A percentile compares a stretch with the other conserved stretches of the same genome.
Conservation (phyloP, 2,113 vertebrate genomes). For the Gopherus flavomarginatus region DNA sequence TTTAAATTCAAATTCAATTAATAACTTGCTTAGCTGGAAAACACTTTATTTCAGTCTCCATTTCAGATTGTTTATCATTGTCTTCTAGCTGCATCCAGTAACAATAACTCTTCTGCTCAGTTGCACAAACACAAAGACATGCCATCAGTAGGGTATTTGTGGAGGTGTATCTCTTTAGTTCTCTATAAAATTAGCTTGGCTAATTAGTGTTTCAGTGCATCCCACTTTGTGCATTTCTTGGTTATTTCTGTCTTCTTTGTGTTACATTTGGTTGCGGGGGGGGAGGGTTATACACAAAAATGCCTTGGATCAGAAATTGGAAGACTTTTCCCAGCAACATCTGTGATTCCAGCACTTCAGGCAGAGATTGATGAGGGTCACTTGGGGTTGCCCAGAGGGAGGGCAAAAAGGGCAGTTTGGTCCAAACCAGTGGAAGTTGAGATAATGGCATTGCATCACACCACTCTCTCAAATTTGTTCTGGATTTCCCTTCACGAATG, state of each 20-base stretch:
- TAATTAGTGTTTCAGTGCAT: not conserved
- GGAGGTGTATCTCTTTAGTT: not conserved
- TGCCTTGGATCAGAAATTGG: not conserved
- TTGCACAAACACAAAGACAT: not conserved
- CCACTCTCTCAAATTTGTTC: not conserved
- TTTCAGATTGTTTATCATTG: not conserved
- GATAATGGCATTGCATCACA: not conserved
- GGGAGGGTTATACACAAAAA: not conserved
- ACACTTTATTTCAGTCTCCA: accelerated
- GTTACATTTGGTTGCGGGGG: not conserved
- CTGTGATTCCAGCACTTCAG: not conserved
- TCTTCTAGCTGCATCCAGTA: not conserved
- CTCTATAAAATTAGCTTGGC: not conserved
- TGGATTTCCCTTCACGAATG: not conserved
- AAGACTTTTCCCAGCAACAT: not conserved
- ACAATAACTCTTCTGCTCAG: not conserved
- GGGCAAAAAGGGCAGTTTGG: not conserved
- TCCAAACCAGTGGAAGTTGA: not conserved
- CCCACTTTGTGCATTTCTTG: not conserved
- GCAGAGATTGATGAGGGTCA: not conserved
- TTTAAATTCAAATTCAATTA: not conserved
- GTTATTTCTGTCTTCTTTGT: not conserved
- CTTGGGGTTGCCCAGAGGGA: not conserved
- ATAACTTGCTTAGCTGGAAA: not conserved
- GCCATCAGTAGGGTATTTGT: not conserved